Percentiles rank a stretch among this genome's conserved stretches.
These are phyloP conservation scores for Burhinus oedicnemus DNA, from an alignment of 2,113 vertebrate genomes.

Conservation along the genomic window DNA sequence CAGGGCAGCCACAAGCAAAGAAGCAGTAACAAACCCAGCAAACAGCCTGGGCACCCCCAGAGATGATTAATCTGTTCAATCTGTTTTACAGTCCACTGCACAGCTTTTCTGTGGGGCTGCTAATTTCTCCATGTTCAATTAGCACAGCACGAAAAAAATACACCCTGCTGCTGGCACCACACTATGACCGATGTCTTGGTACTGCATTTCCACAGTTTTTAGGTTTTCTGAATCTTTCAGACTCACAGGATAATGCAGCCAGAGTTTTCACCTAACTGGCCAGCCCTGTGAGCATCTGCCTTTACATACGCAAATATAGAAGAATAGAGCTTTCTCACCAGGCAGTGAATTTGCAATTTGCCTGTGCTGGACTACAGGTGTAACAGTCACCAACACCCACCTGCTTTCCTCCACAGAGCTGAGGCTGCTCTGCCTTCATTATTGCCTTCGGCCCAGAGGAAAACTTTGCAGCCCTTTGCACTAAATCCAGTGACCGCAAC, in stretches of 20 bases:
- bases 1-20: neutral
- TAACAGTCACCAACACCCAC: neutral
- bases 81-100: neutral
- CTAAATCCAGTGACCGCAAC: neutral
- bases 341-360: neutral
- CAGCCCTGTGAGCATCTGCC: neutral
- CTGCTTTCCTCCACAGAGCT: neutral
- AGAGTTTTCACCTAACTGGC: neutral
- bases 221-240: neutral
- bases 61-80: neutral
- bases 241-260: neutral
- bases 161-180: neutral
- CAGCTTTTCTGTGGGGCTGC: neutral
- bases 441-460: neutral
- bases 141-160: neutral
- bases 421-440: neutral
- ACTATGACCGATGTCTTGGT: accelerated
- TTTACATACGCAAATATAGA: neutral
- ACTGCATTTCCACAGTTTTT: neutral
- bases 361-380: neutral
- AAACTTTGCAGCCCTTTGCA: neutral
- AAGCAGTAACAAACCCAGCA: neutral
- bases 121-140: neutral
- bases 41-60: neutral
- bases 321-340: neutral